Percentiles rank a stretch among this genome's conserved stretches.
phyloP scores from a whole-genome alignment of 1,140 invertebrate genomes.

The Drosophila parabipectinata region DNA sequence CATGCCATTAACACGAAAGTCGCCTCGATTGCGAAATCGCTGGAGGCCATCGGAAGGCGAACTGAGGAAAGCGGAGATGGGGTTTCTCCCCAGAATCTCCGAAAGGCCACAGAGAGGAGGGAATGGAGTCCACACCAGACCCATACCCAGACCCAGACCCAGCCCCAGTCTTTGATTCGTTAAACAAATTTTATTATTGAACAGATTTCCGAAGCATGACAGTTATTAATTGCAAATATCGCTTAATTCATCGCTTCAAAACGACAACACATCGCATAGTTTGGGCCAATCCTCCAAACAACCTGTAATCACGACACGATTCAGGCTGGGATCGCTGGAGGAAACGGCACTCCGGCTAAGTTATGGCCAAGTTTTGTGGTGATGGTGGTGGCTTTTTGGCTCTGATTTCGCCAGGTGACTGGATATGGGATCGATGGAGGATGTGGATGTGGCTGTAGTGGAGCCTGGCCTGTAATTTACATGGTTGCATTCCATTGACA shows the following conservation, averaged over 20 bases:
- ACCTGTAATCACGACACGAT: constrained; percentile 80
- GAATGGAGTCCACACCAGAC: neutral
- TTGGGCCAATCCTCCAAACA: constrained; percentile 66
- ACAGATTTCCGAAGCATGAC: constrained; percentile 79
- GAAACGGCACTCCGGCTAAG: constrained; percentile 7
- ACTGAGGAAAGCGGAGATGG: neutral
- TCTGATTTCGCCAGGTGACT: constrained; percentile 49
- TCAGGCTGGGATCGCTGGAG: constrained; percentile 30
- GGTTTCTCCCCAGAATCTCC: constrained; percentile 31
- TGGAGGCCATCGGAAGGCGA: constrained; percentile 56
- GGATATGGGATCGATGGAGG: constrained; percentile 8
- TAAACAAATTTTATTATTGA: constrained; percentile 81
- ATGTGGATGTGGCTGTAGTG: constrained; percentile 1
- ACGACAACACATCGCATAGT: constrained; percentile 79
- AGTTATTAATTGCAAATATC: constrained; percentile 84
- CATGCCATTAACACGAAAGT: constrained; percentile 82
- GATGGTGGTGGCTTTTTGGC: constrained; percentile 18
- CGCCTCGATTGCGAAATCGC: constrained; percentile 68
- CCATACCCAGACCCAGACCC: constrained; percentile 10
- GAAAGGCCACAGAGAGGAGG: neutral
- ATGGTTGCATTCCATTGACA: constrained; percentile 83
- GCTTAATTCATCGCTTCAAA: constrained; percentile 83
- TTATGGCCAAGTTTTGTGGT: constrained; percentile 31
- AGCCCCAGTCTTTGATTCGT: constrained; percentile 68
- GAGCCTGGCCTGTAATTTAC: constrained; percentile 61